These are phyloP conservation scores for Myotis vivesi DNA, from an alignment of 2,797 vertebrate genomes.

Conservation along the genomic window DNA sequence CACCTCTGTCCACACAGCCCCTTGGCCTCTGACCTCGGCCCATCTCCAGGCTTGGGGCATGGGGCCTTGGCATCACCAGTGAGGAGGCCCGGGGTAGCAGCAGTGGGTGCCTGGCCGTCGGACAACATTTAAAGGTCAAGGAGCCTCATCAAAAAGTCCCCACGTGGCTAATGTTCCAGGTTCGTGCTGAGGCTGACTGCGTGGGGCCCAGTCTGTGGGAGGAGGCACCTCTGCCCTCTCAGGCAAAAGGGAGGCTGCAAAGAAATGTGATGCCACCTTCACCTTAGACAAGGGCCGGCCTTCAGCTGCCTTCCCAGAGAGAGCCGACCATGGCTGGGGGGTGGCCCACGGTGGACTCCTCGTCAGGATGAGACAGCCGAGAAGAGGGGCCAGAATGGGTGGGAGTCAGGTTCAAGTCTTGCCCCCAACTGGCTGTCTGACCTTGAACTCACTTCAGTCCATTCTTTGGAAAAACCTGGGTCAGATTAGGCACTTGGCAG, in stretches of 20 bases:
- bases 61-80: accelerated
- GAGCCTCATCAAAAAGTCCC: neutral
- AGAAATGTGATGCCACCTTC: accelerated
- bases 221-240: accelerated
- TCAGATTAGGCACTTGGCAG: neutral
- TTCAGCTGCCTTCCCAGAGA: neutral
- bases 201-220: accelerated
- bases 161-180: accelerated
- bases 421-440: neutral
- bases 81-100: neutral
- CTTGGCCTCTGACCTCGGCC: neutral
- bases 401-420: neutral
- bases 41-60: neutral
- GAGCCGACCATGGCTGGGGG: accelerated
- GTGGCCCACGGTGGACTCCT: neutral
- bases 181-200: accelerated
- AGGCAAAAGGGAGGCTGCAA: neutral
- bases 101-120: neutral
- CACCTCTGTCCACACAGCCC: accelerated
- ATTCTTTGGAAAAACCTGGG: neutral
- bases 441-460: neutral
- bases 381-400: neutral
- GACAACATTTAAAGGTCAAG: neutral
- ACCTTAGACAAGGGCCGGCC: neutral
- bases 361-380: neutral